A percentile compares a stretch with the other conserved stretches of the same genome.
These are phyloP conservation scores for Diplosoma virens DNA, from an alignment of 23 tunicate species.

Conservation along the genomic window DNA sequence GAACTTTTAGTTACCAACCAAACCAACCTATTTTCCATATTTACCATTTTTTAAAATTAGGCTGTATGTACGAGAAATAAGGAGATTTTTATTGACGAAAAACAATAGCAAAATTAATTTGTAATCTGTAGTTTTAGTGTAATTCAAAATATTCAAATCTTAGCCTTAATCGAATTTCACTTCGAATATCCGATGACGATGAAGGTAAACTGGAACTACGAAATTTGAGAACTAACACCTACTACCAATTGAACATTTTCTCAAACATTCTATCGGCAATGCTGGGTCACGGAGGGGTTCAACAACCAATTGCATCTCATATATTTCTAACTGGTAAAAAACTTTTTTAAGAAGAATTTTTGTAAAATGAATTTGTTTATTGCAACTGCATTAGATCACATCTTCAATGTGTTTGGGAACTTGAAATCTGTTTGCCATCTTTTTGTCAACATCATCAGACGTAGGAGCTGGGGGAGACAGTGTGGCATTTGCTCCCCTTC, in stretches of 20 bases:
- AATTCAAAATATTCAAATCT: neutral
- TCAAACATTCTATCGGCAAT: neutral
- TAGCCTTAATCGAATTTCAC: slow-evolving; percentile 15
- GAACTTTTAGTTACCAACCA: no score
- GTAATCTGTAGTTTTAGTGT: neutral
- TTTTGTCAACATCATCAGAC: no score
- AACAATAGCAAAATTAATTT: neutral
- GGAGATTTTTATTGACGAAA: neutral
- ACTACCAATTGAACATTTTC: slow-evolving; percentile 6
- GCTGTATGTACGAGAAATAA: no score
- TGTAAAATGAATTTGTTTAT: neutral
- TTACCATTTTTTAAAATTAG: no score
- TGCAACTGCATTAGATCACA: no score
- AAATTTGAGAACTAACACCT: neutral
- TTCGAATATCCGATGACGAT: neutral
- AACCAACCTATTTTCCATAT: no score
- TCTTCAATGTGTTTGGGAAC: no score
- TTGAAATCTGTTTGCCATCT: no score
- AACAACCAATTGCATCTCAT: slow-evolving; percentile 7
- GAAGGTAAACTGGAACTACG: neutral
- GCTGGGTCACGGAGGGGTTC: neutral
- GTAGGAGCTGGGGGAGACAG: no score
- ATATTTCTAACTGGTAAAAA: neutral
- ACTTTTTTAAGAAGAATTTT: neutral
- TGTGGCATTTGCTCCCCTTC: no score